Conservation (phyloP, 2,888 invertebrate species). For the Notodonta ziczac region DNA sequence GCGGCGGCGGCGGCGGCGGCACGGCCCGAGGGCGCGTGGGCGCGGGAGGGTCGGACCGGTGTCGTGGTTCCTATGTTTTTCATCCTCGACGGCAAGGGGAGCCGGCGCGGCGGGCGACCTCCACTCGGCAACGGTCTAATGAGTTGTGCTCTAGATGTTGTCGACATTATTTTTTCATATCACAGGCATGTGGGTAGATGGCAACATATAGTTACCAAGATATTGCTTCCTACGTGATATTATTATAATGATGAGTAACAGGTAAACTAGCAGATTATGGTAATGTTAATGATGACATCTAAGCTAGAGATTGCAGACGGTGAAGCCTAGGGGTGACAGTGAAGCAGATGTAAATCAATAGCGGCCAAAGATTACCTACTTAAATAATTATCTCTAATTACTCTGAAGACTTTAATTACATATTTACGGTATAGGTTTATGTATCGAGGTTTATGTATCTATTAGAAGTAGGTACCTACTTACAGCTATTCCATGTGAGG, state of each 20-base stretch:
- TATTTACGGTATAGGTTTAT: no score
- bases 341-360: no score
- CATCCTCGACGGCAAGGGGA: constrained; percentile 57
- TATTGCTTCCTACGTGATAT: not conserved
- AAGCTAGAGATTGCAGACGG: no score
- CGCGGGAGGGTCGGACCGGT: constrained; percentile 65
- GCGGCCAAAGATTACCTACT: no score
- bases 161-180: constrained; percentile 42
- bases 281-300: not conserved
- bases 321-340: no score
- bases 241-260: not conserved
- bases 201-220: constrained; percentile 9
- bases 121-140: constrained; percentile 57
- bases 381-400: no score
- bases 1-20: constrained; percentile 26
- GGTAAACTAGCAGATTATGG: not conserved
- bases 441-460: no score
- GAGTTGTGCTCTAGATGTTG: constrained; percentile 50
- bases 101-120: constrained; percentile 52
- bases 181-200: constrained; percentile 24
- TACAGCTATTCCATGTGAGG: no score
- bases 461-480: no score
- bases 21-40: constrained; percentile 67
- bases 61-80: constrained; percentile 68
- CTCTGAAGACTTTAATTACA: no score